Evolutionary conservation across 2,797 vertebrate genomes (phyloP), one percentile per base, ranked within the genome.

Genomic region (Amblyraja radiata): DNA sequence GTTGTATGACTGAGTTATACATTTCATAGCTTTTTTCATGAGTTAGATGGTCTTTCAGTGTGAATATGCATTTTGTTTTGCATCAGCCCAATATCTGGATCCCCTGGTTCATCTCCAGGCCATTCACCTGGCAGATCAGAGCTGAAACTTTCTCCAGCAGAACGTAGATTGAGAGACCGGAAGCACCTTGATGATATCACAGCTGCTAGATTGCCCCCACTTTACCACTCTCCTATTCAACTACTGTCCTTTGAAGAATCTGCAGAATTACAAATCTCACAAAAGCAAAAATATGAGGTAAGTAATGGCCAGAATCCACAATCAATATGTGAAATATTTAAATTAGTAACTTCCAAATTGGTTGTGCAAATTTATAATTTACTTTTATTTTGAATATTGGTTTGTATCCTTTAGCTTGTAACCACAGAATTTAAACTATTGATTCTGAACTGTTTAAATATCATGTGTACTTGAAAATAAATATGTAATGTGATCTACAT

Each of bases 161-260:
- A 97, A 88, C 96, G 96, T 94, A 95, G 93, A 93, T 96, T 95
- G 90, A 95, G 94, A 80, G 97, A 99, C 93, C 97, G 95, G 94
- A 97, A 98, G 94, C 98, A 98, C 94, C 95, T 99, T 80, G 97
- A 99, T 95, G 98, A 99, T 93, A 95, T 99, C 95, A 99, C 98
- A 73, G 95, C 99, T 1, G 98, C 98, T 23, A 97, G 94, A 68
- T 96, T 98, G 68, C 97, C 98, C 11, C 98, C 97, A 0, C 97
- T 99, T 23, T 97, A 97, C 94, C 95, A 99, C 93, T 94, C 93
- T 90, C 97, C 98, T 0, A 94, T 96, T 0, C 96, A 96, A 95
- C 95, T 99, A 0, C 95, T 99, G 25, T 96, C 98, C 90, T 94
- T 99, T 93, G 97, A 98, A 1, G 98, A 99, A 93, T 98, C 98